Evolutionary conservation across 2,888 invertebrate genomes (phyloP), one percentile per base, ranked within the genome.

Genomic region (Tipula lateralis): DNA sequence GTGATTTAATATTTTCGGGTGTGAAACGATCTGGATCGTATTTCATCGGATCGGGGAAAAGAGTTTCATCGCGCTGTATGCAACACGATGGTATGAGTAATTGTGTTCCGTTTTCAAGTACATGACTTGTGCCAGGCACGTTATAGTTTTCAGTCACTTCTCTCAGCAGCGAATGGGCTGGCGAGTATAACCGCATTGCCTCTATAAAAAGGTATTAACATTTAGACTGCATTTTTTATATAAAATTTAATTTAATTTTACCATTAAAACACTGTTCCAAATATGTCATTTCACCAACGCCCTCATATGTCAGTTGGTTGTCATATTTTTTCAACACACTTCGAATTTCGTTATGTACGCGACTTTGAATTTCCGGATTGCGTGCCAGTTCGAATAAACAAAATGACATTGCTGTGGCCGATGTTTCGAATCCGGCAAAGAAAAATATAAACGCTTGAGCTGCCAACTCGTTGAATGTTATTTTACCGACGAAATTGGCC

Each of bases 1-100:
- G 87, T 84, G 89, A 90, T 0, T 90, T 88, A 86, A 92, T 92
- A 82, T 91, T 91, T 86, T 92, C 91, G 13, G 90, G 88, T 0
- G 90, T 88, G 87, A 93, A 93, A 86, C 93, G 89, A 16, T 93
- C 92, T 0, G 93, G 93, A 83, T 92, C 90, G 85, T 93, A 93
- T 81, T 89, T 91, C 4, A 92, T 89, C 0, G 93, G 93, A 12
- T 93, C 89, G 0, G 92, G 92, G 86, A 92, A 93, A 86, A 92
- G 90, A 1, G 91, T 90, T 0, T 92, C 91, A 87, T 93, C 93
- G 87, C 91, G 92, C 86, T 94, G 94, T 87, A 93, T 91, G 0
- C 92, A 91, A 83, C 91, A 90, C 1, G 90, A 88, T 0, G 93
- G 92, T 84, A 94, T 91, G 1, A 92, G 87, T 0, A 93, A 88